Conservation (phyloP, 2,888 invertebrate genomes). For the Watsonalla cultraria region DNA sequence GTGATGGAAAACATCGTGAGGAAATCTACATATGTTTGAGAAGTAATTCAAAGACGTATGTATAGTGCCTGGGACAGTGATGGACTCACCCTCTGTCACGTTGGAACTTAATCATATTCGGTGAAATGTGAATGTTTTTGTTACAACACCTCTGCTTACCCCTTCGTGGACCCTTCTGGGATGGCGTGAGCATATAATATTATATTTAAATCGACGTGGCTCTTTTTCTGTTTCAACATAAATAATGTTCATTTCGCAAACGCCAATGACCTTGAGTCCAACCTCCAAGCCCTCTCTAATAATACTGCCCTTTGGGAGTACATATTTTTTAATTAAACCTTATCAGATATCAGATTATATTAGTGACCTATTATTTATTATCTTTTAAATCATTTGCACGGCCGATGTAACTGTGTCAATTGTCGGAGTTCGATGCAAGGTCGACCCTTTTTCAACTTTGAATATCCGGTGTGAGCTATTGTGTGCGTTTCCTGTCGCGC, state of each 20-base stretch:
- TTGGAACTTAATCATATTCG: too few relatives aligned
- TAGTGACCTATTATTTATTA: constrained; percentile 1
- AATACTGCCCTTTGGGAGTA: neutral
- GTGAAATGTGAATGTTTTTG: too few relatives aligned
- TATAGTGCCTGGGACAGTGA: too few relatives aligned
- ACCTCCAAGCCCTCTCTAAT: neutral
- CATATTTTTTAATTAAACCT: neutral
- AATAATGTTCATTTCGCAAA: neutral
- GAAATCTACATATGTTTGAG: too few relatives aligned
- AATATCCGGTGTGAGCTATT: constrained; percentile 60
- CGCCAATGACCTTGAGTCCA: neutral
- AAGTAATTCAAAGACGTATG: too few relatives aligned
- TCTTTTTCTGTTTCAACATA: too few relatives aligned
- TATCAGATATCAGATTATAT: neutral
- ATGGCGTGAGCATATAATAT: too few relatives aligned
- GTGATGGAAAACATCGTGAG: too few relatives aligned
- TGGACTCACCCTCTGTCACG: too few relatives aligned
- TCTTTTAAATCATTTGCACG: constrained; percentile 10
- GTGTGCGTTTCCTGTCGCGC: constrained; percentile 59
- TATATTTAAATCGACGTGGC: too few relatives aligned
- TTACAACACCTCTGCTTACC: too few relatives aligned
- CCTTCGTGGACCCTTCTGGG: too few relatives aligned
- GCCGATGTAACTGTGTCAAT: constrained; percentile 19
- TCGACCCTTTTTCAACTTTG: constrained; percentile 55
- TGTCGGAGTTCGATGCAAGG: constrained; percentile 36